A percentile compares a stretch with the other conserved stretches of the same genome.
Evolutionary conservation across 2,888 invertebrate species (phyloP).

Genomic region (Synanthedon tipuliformis): DNA sequence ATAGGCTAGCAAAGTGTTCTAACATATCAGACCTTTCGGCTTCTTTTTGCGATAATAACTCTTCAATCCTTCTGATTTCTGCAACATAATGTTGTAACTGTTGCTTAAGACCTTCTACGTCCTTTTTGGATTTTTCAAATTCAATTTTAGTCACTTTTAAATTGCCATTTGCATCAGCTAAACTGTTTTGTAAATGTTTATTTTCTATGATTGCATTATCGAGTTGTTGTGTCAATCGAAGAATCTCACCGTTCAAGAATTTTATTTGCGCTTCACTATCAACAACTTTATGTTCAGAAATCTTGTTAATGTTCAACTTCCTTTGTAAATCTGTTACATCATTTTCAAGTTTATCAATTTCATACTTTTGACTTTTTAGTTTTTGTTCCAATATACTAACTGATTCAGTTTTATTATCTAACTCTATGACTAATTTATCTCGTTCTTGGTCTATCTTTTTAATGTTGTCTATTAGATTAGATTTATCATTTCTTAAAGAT

Average conservation of each 20-base stretch:
- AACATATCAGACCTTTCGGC: slow-evolving; percentile 83
- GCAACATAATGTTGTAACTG: slow-evolving; percentile 85
- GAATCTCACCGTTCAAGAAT: slow-evolving; percentile 71
- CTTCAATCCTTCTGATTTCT: slow-evolving; percentile 83
- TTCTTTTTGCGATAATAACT: slow-evolving; percentile 80
- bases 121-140: slow-evolving; percentile 75
- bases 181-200: slow-evolving; percentile 79
- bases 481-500: slow-evolving; percentile 73
- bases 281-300: slow-evolving; percentile 59
- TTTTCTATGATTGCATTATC: slow-evolving; percentile 75
- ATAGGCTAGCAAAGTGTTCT: slow-evolving; percentile 82
- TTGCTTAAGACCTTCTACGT: slow-evolving; percentile 79
- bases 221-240: slow-evolving; percentile 63
- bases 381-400: slow-evolving; percentile 75
- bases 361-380: slow-evolving; percentile 69
- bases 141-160: slow-evolving; percentile 74
- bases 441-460: slow-evolving; percentile 78
- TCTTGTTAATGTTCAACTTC: slow-evolving; percentile 52
- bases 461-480: slow-evolving; percentile 72
- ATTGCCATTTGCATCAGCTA: slow-evolving; percentile 74
- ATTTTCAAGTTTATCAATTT: slow-evolving; percentile 64
- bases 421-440: slow-evolving; percentile 73
- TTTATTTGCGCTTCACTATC: slow-evolving; percentile 66
- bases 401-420: slow-evolving; percentile 80
- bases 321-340: slow-evolving; percentile 68